phyloP scores from a whole-genome alignment of 2,888 invertebrate species.

The Oeneis ivallda region DNA sequence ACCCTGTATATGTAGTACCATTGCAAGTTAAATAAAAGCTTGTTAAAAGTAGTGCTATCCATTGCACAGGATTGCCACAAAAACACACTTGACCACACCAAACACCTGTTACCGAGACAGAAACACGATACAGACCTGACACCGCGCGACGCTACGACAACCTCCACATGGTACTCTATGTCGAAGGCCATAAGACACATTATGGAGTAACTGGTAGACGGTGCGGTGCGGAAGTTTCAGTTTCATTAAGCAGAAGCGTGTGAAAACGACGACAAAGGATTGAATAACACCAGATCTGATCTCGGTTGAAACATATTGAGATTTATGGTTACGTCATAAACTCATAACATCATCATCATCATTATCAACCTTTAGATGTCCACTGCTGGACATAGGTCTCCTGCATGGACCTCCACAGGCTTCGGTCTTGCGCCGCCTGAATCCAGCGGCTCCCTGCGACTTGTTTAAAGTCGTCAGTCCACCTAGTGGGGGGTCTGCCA shows the following conservation, averaged over 20 bases:
- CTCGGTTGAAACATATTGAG: neutral
- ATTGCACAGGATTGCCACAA: neutral
- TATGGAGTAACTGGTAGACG: neutral
- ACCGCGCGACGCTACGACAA: neutral
- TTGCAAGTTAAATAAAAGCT: too few species aligned
- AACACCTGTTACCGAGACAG: conserved; percentile 8
- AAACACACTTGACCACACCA: neutral
- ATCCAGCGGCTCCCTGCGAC: too few species aligned
- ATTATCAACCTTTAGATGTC: too few species aligned
- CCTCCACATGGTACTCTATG: neutral
- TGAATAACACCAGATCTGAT: conserved; percentile 8
- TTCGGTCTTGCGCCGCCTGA: too few species aligned
- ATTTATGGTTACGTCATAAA: neutral
- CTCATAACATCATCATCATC: too few species aligned
- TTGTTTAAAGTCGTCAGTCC: too few species aligned
- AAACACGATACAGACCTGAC: neutral
- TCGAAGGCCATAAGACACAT: neutral
- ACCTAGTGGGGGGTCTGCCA: too few species aligned
- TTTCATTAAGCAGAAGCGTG: conserved; percentile 19
- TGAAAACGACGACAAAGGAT: conserved; percentile 14
- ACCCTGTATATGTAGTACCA: too few species aligned
- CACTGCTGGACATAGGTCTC: too few species aligned
- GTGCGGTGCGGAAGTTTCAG: conserved; percentile 13
- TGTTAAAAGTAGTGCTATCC: neutral
- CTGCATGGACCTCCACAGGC: too few species aligned